Conservation (phyloP, 1,140 invertebrate genomes). For the Listronotus oregonensis region DNA sequence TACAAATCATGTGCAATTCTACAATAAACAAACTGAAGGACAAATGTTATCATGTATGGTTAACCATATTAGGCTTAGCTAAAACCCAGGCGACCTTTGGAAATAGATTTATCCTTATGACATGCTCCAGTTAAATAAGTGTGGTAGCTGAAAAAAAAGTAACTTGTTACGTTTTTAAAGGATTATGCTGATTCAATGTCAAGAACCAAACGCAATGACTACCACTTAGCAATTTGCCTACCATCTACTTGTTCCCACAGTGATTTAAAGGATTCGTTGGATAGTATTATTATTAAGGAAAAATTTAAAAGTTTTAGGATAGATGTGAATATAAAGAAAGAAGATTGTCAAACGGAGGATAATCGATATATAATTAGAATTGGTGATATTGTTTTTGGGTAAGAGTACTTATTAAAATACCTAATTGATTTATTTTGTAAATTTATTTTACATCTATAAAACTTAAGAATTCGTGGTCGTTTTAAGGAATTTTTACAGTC, state of each 20-base stretch:
- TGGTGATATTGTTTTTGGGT: conserved; percentile 63
- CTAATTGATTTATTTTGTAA: too few relatives aligned
- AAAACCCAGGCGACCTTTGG: too few relatives aligned
- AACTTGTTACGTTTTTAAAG: conserved; percentile 4
- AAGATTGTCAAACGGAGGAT: conserved; percentile 60
- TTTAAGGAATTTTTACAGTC: too few relatives aligned
- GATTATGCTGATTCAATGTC: conserved; percentile 22
- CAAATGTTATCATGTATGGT: too few relatives aligned
- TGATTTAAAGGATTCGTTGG: conserved; percentile 60
- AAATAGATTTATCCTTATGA: too few relatives aligned
- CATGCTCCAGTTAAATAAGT: too few relatives aligned
- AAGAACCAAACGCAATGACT: conserved; percentile 27
- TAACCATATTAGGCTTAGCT: too few relatives aligned
- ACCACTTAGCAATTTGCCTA: conserved; percentile 67
- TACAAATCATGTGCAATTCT: too few relatives aligned
- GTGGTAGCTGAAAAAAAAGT: too few relatives aligned
- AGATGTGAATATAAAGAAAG: conserved; percentile 55
- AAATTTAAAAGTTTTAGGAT: conserved; percentile 22
- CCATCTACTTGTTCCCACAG: conserved; percentile 62
- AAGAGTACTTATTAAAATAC: conserved; percentile 43
- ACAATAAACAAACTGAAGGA: too few relatives aligned
- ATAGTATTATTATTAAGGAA: conserved; percentile 57
- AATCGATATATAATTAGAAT: conserved; percentile 52
- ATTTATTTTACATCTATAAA: too few relatives aligned
- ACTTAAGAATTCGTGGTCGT: too few relatives aligned